Percentiles rank a stretch among this genome's conserved stretches.
These are phyloP conservation scores for Nematopogon swammerdamellus DNA, from an alignment of 2,888 invertebrate species.

Conservation along the genomic window DNA sequence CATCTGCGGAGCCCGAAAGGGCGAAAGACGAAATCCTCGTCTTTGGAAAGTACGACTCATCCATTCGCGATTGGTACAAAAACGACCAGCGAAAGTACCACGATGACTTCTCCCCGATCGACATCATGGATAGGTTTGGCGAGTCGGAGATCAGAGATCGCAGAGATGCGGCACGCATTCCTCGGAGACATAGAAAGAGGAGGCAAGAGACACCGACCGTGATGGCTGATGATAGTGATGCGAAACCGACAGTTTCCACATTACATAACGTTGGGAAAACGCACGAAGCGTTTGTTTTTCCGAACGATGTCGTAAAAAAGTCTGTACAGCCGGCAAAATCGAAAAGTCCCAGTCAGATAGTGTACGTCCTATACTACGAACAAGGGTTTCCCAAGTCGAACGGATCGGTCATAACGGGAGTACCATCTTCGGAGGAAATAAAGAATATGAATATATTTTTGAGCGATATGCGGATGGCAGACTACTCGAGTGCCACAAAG, in stretches of 20 bases:
- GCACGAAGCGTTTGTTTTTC: constrained; percentile 24
- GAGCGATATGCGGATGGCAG: constrained; percentile 34
- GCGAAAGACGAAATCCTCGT: no score
- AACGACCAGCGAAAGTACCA: constrained; percentile 29
- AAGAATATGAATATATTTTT: constrained; percentile 33
- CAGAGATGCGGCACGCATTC: constrained; percentile 20
- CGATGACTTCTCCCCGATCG: constrained; percentile 30
- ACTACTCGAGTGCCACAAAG: constrained; percentile 29
- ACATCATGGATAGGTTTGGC: constrained; percentile 16
- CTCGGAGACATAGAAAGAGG: constrained; percentile 36
- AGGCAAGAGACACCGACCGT: constrained; percentile 30
- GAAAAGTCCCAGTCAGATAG: constrained; percentile 31
- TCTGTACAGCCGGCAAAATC: constrained; percentile 20
- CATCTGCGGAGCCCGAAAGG: no score
- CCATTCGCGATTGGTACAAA: constrained; percentile 25
- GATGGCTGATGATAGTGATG: constrained; percentile 20
- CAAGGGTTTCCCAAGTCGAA: constrained; percentile 34
- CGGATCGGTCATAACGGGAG: constrained; percentile 20
- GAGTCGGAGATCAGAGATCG: constrained; percentile 26
- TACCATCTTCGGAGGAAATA: constrained; percentile 28
- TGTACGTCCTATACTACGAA: constrained; percentile 45
- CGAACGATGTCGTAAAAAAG: constrained; percentile 35
- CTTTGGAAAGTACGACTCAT: constrained; percentile 7
- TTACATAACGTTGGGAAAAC: constrained; percentile 21
- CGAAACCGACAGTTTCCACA: constrained; percentile 14